Percentiles rank a stretch among this genome's conserved stretches.
Conservation (phyloP, 53 echinoderm and acorn worm genomes). For the Crossaster papposus region DNA sequence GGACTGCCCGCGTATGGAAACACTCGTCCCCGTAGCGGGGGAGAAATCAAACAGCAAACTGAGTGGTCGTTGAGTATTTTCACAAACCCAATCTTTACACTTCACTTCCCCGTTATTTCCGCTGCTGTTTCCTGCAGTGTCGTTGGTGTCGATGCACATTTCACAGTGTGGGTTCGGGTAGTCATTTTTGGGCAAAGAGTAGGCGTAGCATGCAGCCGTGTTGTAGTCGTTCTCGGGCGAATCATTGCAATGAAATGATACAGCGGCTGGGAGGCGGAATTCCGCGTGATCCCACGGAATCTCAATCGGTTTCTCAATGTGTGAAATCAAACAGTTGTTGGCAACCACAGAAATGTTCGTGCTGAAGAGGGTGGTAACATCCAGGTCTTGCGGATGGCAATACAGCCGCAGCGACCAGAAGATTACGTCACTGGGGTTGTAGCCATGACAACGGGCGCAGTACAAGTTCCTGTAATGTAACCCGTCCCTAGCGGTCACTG, state of each 20-base stretch:
- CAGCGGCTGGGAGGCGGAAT: not conserved
- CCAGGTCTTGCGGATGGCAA: conserved; percentile 12
- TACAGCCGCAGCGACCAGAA: conserved; percentile 1
- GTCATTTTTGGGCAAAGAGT: not conserved
- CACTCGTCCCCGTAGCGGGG: not conserved
- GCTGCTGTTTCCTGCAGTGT: not conserved
- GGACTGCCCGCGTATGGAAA: not conserved
- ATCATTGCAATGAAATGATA: not conserved
- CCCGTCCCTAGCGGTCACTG: conserved; percentile 35
- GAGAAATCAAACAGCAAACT: conserved; percentile 39
- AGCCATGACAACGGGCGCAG: conserved; percentile 31
- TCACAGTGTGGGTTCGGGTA: conserved; percentile 25
- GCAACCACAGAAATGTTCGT: conserved; percentile 25
- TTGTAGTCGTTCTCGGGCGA: not conserved
- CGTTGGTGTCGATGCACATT: not conserved
- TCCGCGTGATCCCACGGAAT: conserved; percentile 11
- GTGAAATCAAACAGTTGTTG: not conserved
- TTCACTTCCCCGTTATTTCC: too few species aligned
- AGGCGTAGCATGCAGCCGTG: conserved; percentile 18
- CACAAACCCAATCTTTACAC: not conserved
- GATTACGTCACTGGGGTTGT: not conserved
- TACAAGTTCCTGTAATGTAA: conserved; percentile 27
- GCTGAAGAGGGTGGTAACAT: not conserved
- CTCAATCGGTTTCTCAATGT: not conserved
- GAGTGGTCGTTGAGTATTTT: not conserved